These are phyloP conservation scores for Dastarcus helophoroides DNA, from an alignment of 2,888 invertebrate species.

Conservation along the genomic window DNA sequence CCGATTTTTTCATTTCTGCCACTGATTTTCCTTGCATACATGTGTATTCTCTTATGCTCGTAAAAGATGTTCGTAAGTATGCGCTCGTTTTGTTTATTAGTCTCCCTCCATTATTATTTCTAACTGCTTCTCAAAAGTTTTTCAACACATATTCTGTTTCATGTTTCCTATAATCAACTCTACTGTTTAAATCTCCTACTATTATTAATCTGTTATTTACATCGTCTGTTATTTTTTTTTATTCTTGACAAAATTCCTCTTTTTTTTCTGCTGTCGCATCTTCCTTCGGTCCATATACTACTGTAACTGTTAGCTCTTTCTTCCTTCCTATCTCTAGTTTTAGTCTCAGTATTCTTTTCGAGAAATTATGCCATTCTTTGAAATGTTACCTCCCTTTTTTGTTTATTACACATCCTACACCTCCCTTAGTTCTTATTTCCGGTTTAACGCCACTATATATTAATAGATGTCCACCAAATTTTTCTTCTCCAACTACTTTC, in stretches of 20 bases:
- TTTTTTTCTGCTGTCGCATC: conserved; percentile 1
- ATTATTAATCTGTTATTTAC: conserved; percentile 3
- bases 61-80: conserved; percentile 7
- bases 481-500: no score
- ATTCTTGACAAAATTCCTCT: conserved; percentile 4
- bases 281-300: conserved; percentile 5
- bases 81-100: conserved; percentile 9
- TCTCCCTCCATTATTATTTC: conserved; percentile 5
- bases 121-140: conserved; percentile 4
- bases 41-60: conserved; percentile 10
- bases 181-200: conserved; percentile 8
- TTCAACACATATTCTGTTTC: conserved; percentile 1
- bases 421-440: no score
- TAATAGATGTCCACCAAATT: no score
- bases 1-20: conserved; percentile 10
- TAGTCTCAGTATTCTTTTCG: neutral
- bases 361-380: neutral
- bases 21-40: conserved; percentile 6
- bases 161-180: conserved; percentile 4
- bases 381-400: neutral
- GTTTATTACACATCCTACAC: conserved; percentile 3
- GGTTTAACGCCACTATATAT: no score
- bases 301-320: neutral
- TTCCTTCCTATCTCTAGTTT: neutral
- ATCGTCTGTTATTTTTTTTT: conserved; percentile 6